Evolutionary conservation across 2,888 invertebrate genomes (phyloP).

Genomic region (Dolomedes plantarius): DNA sequence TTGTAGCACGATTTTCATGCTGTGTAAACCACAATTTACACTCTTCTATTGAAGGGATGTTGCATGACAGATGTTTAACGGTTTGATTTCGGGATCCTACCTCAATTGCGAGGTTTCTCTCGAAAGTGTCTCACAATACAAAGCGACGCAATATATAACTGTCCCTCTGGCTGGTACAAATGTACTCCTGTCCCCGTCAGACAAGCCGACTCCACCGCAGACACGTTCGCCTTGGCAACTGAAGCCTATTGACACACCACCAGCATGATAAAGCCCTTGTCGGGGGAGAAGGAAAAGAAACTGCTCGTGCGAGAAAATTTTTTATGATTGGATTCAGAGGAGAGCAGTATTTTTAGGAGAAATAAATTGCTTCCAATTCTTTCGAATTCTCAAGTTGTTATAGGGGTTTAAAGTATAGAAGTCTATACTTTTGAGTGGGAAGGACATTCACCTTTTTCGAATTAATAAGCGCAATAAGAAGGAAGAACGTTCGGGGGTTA

Average conservation of each 20-base stretch:
- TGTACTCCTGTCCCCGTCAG: constrained; percentile 42
- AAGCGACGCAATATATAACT: constrained; percentile 28
- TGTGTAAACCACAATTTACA: too few species aligned
- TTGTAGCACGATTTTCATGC: too few species aligned
- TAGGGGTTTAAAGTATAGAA: too few species aligned
- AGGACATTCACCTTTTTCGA: constrained; percentile 4
- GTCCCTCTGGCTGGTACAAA: constrained; percentile 32
- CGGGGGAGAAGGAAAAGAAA: not conserved
- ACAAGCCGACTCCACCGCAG: constrained; percentile 48
- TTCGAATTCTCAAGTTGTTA: constrained; percentile 26
- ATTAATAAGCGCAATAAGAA: not conserved
- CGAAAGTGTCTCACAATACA: not conserved
- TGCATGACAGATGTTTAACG: too few species aligned
- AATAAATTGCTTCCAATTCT: constrained; percentile 40
- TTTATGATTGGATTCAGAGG: constrained; percentile 43
- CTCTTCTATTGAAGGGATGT: too few species aligned
- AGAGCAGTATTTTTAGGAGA: constrained; percentile 44
- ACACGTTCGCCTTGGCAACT: constrained; percentile 48
- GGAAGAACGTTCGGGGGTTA: too few species aligned
- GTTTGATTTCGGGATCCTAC: too few species aligned
- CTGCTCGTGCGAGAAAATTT: not conserved
- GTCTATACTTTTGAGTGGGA: not conserved
- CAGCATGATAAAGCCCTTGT: constrained; percentile 8
- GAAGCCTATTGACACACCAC: constrained; percentile 43
- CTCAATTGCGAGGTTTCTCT: too few species aligned